Base-by-base conservation (phyloP, 1,140 invertebrate genomes). In the Semibalanus balanoides region DNA sequence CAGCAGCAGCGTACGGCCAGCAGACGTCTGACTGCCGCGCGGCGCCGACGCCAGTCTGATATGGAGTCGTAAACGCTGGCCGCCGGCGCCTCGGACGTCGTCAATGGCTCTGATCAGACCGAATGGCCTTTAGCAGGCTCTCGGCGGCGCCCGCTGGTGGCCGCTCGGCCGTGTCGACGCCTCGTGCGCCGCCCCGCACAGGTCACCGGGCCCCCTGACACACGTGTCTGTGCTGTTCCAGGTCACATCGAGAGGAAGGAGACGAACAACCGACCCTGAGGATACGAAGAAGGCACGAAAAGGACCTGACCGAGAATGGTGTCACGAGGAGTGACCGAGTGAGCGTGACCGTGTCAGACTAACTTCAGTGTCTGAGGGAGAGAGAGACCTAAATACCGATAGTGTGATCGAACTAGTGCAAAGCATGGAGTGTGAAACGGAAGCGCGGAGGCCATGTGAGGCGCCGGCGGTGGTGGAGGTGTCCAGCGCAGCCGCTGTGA, bases 401-500 rank as follows among this genome's bases (percentile, higher is more conserved):
- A 1, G 22, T 14, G 51, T 7, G 14, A 64, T 25, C 9, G 22
- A 25, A 22, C 14, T 64, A 19, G 51, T 64, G 51, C 1, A 25
- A 1, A 25, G 51, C 22, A 25, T 25, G 11, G 51, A 64, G 51
- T 64, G 51, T 25, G 11, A 64, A 19, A 64, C 51, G 51, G 51
- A 40, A 17, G 35, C 17, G 35, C 35, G 35, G 5, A 17, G 35
- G 17, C 35, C 5, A 17, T 40, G 35, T 40, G 5, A 40, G 35
- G 5, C 51, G 14, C 14, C 51, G 51, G 51, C 22, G 51, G 11
- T 19, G 81, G 94, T 93, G 91, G 95, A 95, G 86, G 91, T 92
- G 27, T 93, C 93, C 84, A 85, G 95, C 74, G 90, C 93, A 79
- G 90, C 94, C 82, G 92, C 94, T 82, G 87, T 89, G 76, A 87